phyloP scores from a whole-genome alignment of 2,888 invertebrate genomes.

The Cotesia congregata region DNA sequence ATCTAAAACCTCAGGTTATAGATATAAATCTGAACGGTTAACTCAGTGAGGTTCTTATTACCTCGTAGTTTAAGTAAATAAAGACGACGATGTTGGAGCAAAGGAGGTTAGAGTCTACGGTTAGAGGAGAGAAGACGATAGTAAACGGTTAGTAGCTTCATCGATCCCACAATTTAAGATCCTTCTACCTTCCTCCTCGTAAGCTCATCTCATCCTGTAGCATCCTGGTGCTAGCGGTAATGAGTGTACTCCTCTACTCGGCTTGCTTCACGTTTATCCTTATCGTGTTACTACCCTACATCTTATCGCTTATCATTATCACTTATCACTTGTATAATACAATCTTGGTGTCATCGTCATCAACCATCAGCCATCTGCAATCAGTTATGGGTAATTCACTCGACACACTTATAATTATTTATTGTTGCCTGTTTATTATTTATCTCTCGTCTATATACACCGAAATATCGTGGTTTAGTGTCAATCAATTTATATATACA shows the following conservation, averaged over 20 bases:
- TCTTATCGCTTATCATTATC: neutral
- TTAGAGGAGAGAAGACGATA: too few species aligned
- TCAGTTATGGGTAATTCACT: too few species aligned
- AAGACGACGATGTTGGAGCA: neutral
- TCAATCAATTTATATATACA: neutral
- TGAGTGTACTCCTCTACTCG: neutral
- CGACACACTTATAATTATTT: neutral
- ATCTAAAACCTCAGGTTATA: neutral
- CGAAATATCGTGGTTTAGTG: neutral
- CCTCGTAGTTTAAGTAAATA: neutral
- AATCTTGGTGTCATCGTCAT: too few species aligned
- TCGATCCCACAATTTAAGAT: neutral
- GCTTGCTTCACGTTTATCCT: neutral
- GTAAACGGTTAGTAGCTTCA: neutral
- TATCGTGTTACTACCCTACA: neutral
- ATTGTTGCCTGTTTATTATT: neutral
- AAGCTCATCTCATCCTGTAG: too few species aligned
- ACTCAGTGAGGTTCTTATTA: neutral
- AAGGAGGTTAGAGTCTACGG: neutral
- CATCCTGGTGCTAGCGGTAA: neutral
- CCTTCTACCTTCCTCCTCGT: neutral
- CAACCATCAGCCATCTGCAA: too few species aligned
- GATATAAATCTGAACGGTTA: neutral
- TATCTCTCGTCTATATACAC: neutral
- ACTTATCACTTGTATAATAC: neutral